phyloP scores from a whole-genome alignment of 64 coral and sea anemone genomes.

The Acropora yongei region DNA sequence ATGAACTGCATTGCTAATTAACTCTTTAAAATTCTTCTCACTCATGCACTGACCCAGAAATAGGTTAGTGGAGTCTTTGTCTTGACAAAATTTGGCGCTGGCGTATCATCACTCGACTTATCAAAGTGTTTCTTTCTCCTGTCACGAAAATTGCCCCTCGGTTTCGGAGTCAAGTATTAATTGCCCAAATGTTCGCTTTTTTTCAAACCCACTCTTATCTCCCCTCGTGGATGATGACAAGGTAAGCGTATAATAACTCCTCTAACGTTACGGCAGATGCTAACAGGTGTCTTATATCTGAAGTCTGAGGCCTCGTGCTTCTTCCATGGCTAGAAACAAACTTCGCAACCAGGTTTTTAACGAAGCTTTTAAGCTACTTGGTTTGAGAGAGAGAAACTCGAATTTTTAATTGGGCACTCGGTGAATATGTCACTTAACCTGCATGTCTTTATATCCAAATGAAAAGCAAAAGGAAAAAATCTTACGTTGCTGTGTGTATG shows the following conservation, averaged over 20 bases:
- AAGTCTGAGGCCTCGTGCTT: not conserved
- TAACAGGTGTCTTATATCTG: not conserved
- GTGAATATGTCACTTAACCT: too few relatives aligned
- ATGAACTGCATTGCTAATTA: not conserved
- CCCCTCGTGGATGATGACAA: not conserved
- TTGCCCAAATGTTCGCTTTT: not conserved
- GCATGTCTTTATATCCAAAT: too few relatives aligned
- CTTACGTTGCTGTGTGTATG: too few relatives aligned
- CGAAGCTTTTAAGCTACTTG: too few relatives aligned
- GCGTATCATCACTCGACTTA: not conserved
- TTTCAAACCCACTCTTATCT: not conserved
- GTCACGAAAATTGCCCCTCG: not conserved
- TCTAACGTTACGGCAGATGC: not conserved
- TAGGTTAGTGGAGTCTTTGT: not conserved
- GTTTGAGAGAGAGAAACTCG: too few relatives aligned
- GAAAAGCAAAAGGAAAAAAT: too few relatives aligned
- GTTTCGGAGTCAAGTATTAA: not conserved
- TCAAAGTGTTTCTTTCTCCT: not conserved
- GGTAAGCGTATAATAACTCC: not conserved
- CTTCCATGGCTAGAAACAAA: too few relatives aligned
- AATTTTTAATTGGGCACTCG: too few relatives aligned
- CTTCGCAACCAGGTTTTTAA: too few relatives aligned
- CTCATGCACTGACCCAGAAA: not conserved
- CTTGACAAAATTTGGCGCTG: not conserved
- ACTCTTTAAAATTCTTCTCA: not conserved